These are phyloP conservation scores for Hirudo medicinalis DNA, from an alignment of 1,140 invertebrate genomes.

Conservation along the genomic window DNA sequence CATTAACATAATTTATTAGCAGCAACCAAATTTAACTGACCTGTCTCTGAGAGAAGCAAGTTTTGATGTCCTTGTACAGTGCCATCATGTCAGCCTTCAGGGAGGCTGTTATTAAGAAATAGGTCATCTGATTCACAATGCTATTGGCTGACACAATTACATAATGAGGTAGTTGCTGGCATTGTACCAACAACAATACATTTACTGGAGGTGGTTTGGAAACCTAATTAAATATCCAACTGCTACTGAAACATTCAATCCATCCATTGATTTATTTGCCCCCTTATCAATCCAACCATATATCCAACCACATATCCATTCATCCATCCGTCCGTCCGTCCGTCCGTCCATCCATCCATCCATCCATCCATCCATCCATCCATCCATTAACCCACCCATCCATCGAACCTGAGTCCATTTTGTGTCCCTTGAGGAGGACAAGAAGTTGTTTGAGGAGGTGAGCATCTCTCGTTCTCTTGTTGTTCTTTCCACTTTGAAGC, in stretches of 20 bases:
- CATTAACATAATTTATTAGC: no score
- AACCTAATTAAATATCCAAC: constrained; percentile 24
- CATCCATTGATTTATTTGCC: not conserved
- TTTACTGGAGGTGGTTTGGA: not conserved
- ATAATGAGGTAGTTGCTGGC: not conserved
- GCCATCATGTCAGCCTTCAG: constrained; percentile 67
- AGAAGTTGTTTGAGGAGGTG: constrained; percentile 62
- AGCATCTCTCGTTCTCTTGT: constrained; percentile 67
- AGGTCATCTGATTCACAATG: constrained; percentile 1
- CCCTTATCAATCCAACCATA: not conserved
- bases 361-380: constrained; percentile 13
- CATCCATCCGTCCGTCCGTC: not conserved
- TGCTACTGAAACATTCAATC: constrained; percentile 23
- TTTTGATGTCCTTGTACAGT: constrained; percentile 31
- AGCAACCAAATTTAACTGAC: no score
- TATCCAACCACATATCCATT: not conserved
- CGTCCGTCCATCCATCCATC: no score
- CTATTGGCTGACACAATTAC: not conserved
- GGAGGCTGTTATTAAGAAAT: constrained; percentile 52
- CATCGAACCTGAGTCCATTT: constrained; percentile 28
- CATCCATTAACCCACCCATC: constrained; percentile 11
- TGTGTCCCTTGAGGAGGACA: constrained; percentile 36
- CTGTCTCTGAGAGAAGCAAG: not conserved
- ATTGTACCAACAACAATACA: not conserved
- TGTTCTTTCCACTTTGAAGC: constrained; percentile 59